Evolutionary conservation across 2,888 invertebrate genomes (phyloP), one percentile per base, ranked within the genome.

Genomic region (Trissolcus brochymenae): DNA sequence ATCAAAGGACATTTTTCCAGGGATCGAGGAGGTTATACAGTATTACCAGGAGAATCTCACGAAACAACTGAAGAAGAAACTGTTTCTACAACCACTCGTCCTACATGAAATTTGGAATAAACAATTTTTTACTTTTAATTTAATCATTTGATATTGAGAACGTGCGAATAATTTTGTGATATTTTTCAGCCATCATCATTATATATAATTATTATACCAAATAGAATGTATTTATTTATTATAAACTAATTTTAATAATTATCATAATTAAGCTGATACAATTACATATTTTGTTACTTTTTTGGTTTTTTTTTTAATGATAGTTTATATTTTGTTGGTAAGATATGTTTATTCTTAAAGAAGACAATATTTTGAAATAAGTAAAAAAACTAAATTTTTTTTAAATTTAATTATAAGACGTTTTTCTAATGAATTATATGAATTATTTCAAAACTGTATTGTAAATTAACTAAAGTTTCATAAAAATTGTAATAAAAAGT

Each of bases 1-100:
- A 29, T 29, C 9, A 50, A 56, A 57, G 19, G 21, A 29, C 29
- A 68, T 86, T 84, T 88, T 83, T 84, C 57, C 88, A 88, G 88
- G 84, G 79, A 87, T 81, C 85, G 29, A 79, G 82, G 78, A 70
- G 86, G 87, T 16, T 88, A 88, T 73, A 43, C 59, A 54, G 81
- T 82, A 61, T 82, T 88, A 80, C 85, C 86, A 25, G 88, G 87
- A 61, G 80, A 79, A 60, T 84, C 84, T 76, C 81, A 84, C 21
- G 85, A 75, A 70, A 81, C 82, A 50, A 78, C 76, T 54, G 79
- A 80, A 75, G 83, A 83, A 75, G n/a, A n/a, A n/a, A 83, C 80
- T 46, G 70, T 79, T 65, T 79, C 81, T 14, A 81, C 74, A 41
- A 80, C 79, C 16, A 46, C 3, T n/a, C 6, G n/a, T 46, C 16